Evolutionary conservation across 2,888 invertebrate species (phyloP).

Genomic region (Tribolium freemani): DNA sequence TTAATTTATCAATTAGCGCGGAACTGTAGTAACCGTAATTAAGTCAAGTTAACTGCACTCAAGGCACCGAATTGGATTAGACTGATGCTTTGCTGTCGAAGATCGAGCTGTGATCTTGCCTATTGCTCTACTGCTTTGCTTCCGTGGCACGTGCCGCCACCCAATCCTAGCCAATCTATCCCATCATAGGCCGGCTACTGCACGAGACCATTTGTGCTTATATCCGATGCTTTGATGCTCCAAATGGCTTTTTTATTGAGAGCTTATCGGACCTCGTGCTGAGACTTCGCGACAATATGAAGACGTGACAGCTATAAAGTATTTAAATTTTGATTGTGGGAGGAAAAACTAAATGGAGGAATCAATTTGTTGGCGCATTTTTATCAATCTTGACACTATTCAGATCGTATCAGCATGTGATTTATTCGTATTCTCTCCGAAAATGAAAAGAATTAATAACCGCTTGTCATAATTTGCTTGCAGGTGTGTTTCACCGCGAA

Average conservation of each 20-base stretch:
- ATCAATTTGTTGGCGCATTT: background rate
- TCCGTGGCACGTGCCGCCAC: slow-evolving; percentile 38
- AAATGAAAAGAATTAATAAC: background rate
- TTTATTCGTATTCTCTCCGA: background rate
- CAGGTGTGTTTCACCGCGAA: background rate
- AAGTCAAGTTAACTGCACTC: background rate
- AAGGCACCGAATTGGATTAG: slow-evolving; percentile 10
- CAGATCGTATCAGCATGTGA: background rate
- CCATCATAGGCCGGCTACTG: slow-evolving; percentile 14
- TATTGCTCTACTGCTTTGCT: slow-evolving; percentile 18
- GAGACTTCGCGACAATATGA: background rate
- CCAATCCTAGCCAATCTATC: slow-evolving; percentile 35
- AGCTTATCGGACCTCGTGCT: background rate
- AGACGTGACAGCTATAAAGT: background rate
- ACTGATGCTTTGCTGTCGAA: slow-evolving; percentile 4
- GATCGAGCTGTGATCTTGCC: slow-evolving; percentile 10
- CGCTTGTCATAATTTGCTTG: background rate
- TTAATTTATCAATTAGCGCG: background rate
- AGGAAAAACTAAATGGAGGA: background rate
- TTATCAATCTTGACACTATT: background rate
- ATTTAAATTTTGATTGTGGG: too few species aligned
- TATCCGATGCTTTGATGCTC: background rate
- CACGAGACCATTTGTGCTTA: slow-evolving; percentile 19
- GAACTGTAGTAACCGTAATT: background rate
- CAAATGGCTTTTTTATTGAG: slow-evolving; percentile 20